These are phyloP conservation scores for Machimus atricapillus DNA, from an alignment of 2,888 invertebrate species.

Conservation along the genomic window DNA sequence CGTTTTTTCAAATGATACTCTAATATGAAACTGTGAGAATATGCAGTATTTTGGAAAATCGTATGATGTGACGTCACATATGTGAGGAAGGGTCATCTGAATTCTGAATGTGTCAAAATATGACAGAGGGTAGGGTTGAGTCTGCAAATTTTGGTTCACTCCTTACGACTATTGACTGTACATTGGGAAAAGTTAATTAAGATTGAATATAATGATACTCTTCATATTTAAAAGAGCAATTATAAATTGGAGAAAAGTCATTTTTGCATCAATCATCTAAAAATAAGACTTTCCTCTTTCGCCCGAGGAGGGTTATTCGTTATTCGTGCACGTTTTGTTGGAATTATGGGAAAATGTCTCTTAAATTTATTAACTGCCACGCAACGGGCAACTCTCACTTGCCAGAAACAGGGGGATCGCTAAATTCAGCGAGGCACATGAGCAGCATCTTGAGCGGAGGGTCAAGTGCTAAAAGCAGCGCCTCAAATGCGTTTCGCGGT, in stretches of 20 bases:
- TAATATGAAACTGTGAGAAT: too few relatives aligned
- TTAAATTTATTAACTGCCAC: not conserved
- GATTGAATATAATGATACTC: too few relatives aligned
- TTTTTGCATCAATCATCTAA: not conserved
- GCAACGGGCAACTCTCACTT: not conserved
- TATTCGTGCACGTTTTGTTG: not conserved
- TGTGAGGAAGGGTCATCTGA: too few relatives aligned
- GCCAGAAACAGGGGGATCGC: not conserved
- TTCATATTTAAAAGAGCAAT: not conserved
- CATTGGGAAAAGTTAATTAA: too few relatives aligned
- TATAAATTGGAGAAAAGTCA: not conserved
- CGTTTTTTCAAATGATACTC: too few relatives aligned
- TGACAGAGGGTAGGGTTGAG: too few relatives aligned
- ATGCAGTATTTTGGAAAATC: too few relatives aligned
- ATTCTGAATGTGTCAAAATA: too few relatives aligned
- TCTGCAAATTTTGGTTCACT: too few relatives aligned
- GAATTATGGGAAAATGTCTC: not conserved
- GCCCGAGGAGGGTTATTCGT: not conserved
- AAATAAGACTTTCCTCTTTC: not conserved
- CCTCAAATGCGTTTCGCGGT: not conserved
- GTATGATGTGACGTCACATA: too few relatives aligned
- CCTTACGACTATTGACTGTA: too few relatives aligned
- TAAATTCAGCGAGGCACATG: not conserved
- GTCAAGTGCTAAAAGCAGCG: slow-evolving; percentile 10
- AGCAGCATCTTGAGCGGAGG: not conserved